Base-by-base conservation (phyloP, 2,113 vertebrate genomes). In the Spilogale gracilis region DNA sequence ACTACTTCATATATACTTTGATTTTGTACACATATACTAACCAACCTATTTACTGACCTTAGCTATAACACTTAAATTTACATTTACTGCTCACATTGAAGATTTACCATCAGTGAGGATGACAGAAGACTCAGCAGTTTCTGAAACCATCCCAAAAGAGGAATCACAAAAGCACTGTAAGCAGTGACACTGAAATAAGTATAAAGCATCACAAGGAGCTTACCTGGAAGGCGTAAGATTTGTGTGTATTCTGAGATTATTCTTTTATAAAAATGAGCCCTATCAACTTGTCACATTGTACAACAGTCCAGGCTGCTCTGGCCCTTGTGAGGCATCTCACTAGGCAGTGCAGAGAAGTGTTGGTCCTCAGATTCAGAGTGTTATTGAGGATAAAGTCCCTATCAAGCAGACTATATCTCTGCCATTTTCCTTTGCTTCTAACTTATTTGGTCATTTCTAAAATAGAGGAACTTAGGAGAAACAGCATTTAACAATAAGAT, bases 11-110 rank as follows among this genome's bases (percentile, higher is more conserved):
- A 52, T 87, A 21, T 63, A 91, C 38, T 60, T 85, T 38, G 30
- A 69, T 32, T 95, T 78, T 91, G 16, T 86, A 91, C 61, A 91
- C 69, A 61, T 86, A 43, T 50, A 58, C 50, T 79, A 80, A 71
- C 32, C 52, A 95, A 20, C 23, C 18, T 80, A 45, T 71, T 80
- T n/a, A 91, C 43, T 60, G 12, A 80, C 21, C 71, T 86, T 79
- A 91, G 52, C 45, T 7, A 18, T 91, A 52, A 87, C 17, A 69
- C 43, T 32, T 32, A 63, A 21, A 43, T 91, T 85, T n/a, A 73
- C 27, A 73, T 32, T n/a, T 81, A 54, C 73, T 54, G n/a, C 20
- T 92, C 23, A 73, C 25, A 45, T 63, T 58, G 14, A 90, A 76
- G 78, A 74, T 52, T 45, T 25, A 63, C 45, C 45, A 27, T 56